Evolutionary conservation across 1,140 invertebrate genomes (phyloP).

Genomic region (Caerostris extrusa): DNA sequence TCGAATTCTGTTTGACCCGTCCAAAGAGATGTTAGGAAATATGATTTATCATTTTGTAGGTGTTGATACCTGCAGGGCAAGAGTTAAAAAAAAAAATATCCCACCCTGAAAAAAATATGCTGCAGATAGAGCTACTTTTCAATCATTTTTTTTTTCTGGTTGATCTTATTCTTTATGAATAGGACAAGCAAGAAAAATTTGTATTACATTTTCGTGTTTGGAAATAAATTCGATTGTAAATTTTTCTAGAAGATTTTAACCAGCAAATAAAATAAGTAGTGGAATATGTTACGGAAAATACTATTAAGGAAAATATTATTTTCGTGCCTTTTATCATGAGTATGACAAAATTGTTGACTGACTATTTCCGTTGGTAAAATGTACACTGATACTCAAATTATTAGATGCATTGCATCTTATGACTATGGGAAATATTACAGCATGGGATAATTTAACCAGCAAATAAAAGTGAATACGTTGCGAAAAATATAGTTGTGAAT

Average conservation of each 20-base stretch:
- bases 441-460: too few relatives aligned
- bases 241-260: not conserved
- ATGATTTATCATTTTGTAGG: conserved; percentile 68
- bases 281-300: too few relatives aligned
- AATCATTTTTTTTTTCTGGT: not conserved
- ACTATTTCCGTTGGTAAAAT: too few relatives aligned
- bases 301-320: too few relatives aligned
- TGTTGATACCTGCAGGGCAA: conserved; percentile 15
- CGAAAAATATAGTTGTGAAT: too few relatives aligned
- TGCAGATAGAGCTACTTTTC: not conserved
- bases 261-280: too few relatives aligned
- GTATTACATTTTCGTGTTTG: not conserved
- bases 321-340: too few relatives aligned
- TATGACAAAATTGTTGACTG: too few relatives aligned
- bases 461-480: too few relatives aligned
- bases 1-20: conserved; percentile 70
- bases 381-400: too few relatives aligned
- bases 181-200: not conserved
- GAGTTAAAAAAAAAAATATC: not conserved
- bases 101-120: not conserved
- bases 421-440: too few relatives aligned
- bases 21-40: conserved; percentile 23
- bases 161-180: not conserved
- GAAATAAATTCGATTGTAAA: not conserved
- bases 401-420: too few relatives aligned